phyloP scores from a whole-genome alignment of 2,888 invertebrate genomes.

The Heteromurus nitidus region DNA sequence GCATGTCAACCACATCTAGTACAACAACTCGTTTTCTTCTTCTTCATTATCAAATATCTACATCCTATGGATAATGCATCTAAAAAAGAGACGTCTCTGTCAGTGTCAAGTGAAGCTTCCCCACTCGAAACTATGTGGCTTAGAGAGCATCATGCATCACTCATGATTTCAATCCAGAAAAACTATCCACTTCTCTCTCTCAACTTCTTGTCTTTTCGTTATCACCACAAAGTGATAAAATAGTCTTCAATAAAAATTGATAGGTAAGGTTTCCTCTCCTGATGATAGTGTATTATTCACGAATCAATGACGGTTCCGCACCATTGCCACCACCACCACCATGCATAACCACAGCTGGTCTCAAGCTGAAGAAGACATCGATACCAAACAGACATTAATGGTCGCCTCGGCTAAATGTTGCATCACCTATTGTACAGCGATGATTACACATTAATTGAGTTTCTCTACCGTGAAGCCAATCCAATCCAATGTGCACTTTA shows the following conservation, averaged over 20 bases:
- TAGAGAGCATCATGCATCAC: conserved; percentile 32
- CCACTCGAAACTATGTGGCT: conserved; percentile 2
- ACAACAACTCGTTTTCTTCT: conserved; percentile 36
- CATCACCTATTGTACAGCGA: background rate
- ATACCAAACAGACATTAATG: background rate
- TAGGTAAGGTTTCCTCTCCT: conserved; percentile 9
- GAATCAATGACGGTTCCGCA: background rate
- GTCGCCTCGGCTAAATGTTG: background rate
- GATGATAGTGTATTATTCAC: conserved; percentile 6
- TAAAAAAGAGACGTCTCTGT: conserved; percentile 7
- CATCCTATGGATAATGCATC: conserved; percentile 44
- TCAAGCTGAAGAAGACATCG: no score
- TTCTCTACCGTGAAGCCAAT: no score
- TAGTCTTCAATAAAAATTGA: conserved; percentile 46
- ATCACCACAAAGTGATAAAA: background rate
- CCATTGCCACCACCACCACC: no score
- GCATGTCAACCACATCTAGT: background rate
- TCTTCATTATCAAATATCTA: conserved; percentile 42
- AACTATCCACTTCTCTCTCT: background rate
- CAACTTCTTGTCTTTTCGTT: conserved; percentile 21
- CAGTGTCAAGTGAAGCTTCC: no score
- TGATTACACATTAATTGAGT: no score
- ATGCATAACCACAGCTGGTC: no score
- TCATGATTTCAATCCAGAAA: no score
- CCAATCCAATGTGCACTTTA: no score